Conservation (phyloP, 2,113 vertebrate genomes). For the Cyprinodon brontotheroides region DNA sequence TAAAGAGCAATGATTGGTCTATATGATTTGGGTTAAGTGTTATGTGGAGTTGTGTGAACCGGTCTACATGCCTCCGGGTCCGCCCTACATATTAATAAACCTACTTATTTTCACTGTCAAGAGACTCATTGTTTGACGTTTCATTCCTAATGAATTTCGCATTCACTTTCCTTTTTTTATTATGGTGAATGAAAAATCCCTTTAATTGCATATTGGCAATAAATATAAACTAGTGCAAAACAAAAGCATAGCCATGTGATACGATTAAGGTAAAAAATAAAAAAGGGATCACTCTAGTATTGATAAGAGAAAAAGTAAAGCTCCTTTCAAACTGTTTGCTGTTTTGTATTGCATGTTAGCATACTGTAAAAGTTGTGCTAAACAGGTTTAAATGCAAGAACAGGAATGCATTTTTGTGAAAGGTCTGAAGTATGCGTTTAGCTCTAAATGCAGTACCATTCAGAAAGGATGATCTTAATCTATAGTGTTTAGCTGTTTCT, state of each 20-base stretch:
- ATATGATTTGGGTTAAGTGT: constrained; percentile 1
- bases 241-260: constrained; percentile 6
- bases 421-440: too few relatives aligned
- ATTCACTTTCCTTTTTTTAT: background rate
- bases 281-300: background rate
- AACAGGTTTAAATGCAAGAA: too few relatives aligned
- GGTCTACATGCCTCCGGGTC: constrained; percentile 15
- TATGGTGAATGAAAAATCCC: constrained; percentile 12
- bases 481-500: too few relatives aligned
- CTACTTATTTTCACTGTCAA: constrained; percentile 36
- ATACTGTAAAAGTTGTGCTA: too few relatives aligned
- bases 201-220: background rate
- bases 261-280: background rate
- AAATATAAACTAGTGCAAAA: constrained; percentile 10
- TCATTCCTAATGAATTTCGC: constrained; percentile 27
- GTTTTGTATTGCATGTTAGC: too few relatives aligned
- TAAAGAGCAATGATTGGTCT: background rate
- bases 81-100: constrained; percentile 46
- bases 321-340: background rate
- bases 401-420: too few relatives aligned
- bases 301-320: background rate
- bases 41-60: constrained; percentile 11
- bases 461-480: too few relatives aligned
- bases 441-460: too few relatives aligned
- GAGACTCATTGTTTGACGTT: constrained; percentile 26